Conservation (phyloP, 2,113 vertebrate genomes). For the Marmota monax region DNA sequence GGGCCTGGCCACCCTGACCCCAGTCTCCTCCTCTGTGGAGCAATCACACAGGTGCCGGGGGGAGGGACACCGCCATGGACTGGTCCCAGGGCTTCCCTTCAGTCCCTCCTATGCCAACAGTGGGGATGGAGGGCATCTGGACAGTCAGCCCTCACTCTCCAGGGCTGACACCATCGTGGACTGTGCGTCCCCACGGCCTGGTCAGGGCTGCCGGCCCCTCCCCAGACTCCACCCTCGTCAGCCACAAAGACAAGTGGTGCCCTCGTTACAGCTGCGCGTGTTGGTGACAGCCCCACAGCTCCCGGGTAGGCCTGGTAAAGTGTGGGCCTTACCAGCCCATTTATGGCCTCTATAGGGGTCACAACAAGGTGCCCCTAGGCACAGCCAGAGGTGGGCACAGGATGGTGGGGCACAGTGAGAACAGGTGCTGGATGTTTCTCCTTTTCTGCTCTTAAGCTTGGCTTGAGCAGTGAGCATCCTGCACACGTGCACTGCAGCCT, state of each 20-base stretch:
- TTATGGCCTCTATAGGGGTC: not conserved
- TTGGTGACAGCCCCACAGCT: not conserved
- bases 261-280: fast-evolving
- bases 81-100: not conserved
- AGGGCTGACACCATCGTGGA: fast-evolving
- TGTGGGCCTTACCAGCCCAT: not conserved
- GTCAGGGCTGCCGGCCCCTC: no score
- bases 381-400: no score
- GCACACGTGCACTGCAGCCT: no score
- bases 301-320: not conserved
- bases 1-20: not conserved
- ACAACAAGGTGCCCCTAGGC: not conserved
- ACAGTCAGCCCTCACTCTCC: not conserved
- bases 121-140: not conserved
- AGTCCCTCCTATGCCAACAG: no score
- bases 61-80: fast-evolving
- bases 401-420: no score
- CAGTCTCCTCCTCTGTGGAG: not conserved
- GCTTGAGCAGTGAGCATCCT: not conserved
- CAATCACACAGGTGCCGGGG: fast-evolving
- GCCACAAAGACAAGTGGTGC: fast-evolving
- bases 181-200: no score
- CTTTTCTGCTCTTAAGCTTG: no score
- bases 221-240: not conserved
- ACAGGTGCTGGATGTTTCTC: not conserved